Evolutionary conservation across 2,113 vertebrate genomes (phyloP).

Genomic region (Phylloscopus trochiloides): DNA sequence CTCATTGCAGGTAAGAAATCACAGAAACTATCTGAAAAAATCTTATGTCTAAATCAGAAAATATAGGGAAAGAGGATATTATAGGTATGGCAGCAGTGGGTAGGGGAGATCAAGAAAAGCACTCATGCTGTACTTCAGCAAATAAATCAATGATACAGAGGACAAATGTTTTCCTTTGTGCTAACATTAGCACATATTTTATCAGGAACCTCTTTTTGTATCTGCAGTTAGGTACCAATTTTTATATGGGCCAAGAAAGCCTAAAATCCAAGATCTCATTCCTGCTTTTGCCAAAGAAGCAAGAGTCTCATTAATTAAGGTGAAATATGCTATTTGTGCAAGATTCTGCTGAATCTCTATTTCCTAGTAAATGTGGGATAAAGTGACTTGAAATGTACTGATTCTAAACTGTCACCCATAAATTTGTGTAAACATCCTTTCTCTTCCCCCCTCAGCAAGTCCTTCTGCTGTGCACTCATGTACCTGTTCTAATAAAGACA

Average conservation of each 20-base stretch:
- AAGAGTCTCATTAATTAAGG: not conserved
- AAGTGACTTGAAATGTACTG: not conserved
- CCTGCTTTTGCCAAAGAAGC: not conserved
- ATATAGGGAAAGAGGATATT: not conserved
- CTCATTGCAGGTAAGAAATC: not conserved
- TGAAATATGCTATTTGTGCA: not conserved
- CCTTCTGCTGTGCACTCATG: not conserved
- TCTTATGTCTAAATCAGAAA: not conserved
- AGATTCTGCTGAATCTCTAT: not conserved
- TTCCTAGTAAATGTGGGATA: not conserved
- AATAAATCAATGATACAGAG: not conserved
- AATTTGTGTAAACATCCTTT: not conserved
- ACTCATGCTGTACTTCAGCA: not conserved
- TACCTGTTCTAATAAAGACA: not conserved
- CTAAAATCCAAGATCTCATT: not conserved
- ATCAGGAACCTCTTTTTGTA: not conserved
- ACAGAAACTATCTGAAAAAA: not conserved
- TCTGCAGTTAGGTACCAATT: not conserved
- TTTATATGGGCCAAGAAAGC: not conserved
- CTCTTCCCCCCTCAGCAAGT: not conserved
- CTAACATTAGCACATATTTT: not conserved
- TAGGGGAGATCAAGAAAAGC: not conserved
- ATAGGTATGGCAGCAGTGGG: not conserved
- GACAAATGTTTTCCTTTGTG: slow-evolving; percentile 2
- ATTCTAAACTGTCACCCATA: not conserved